These are phyloP conservation scores for Chrysina gloriosa DNA, from an alignment of 2,888 invertebrate genomes.

Conservation along the genomic window DNA sequence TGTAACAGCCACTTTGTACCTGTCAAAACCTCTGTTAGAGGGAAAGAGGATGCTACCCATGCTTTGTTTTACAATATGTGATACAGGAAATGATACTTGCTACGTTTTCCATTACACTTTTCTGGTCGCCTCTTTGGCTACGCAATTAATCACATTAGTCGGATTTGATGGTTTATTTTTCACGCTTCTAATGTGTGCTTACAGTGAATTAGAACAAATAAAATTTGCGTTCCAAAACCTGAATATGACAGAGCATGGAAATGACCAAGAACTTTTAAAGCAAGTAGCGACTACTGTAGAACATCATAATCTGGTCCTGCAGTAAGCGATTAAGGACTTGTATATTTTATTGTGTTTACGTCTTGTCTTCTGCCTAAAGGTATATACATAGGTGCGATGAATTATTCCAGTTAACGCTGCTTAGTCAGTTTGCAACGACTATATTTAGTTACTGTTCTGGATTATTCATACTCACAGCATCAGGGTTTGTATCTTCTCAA, in stretches of 20 bases:
- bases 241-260: not conserved
- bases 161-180: constrained; percentile 12
- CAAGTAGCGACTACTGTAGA: not conserved
- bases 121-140: not conserved
- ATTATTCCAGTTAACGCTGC: not conserved
- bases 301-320: not conserved
- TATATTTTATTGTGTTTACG: not conserved
- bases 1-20: not conserved
- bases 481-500: not conserved
- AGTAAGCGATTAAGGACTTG: not conserved
- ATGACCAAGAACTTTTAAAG: not conserved
- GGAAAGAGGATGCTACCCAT: not conserved
- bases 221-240: not conserved
- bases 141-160: not conserved
- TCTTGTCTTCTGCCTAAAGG: not conserved
- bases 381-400: not conserved
- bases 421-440: not conserved
- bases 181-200: not conserved
- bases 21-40: not conserved
- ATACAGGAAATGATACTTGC: not conserved
- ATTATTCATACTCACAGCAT: not conserved
- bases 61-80: not conserved
- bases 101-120: not conserved
- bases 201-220: constrained; percentile 12
- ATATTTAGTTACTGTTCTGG: not conserved